Evolutionary conservation across 2,797 vertebrate genomes (phyloP), one percentile per base, ranked within the genome.

Genomic region (Malacoctenus gilli): DNA sequence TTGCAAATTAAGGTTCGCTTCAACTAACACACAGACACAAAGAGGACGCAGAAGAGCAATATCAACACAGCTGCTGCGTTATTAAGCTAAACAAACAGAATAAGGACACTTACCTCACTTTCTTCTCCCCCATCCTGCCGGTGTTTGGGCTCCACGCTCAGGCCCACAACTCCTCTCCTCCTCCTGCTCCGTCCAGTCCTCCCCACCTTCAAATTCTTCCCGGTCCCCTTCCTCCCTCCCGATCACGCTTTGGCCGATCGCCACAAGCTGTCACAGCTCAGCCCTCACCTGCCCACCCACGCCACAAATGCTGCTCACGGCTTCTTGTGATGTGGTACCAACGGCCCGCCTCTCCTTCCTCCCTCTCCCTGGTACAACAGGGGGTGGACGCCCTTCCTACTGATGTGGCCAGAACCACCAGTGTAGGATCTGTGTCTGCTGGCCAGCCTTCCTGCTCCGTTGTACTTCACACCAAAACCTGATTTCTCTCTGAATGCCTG

Each of bases 41-140:
- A 54, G 5, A 42, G 2, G 40, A 15, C 4, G 8, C 35, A 16
- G 44, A 32, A 36, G 46, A 44, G 37, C n/a, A 34, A 18, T 30
- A 36, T 25, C 22, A 35, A 63, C 16, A 37, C 31, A 60, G 34
- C 18, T 52, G 32, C 15, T 49, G 20, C 40, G 40, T 39, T 8
- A 47, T 32, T 28, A 3, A 41, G 20, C 7, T 8, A 42, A 68
- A 62, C 11, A 59, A 63, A 36, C 8, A 21, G n/a, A 8, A 6
- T 9, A 6, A 19, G 22, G 23, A 25, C 16, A 52, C 63, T 67
- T 74, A 92, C 92, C 90, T 88, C 34, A 92, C 79, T 88, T 90
- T 91, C 66, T 89, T 82, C 56, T 92, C 89, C 0, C 89, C 72
- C 92, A 93, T 93, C 72, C 65, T 88, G 78, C 61, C 62, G 28